phyloP scores from a whole-genome alignment of 2,797 vertebrate species.

The Syndactyla subalaris region DNA sequence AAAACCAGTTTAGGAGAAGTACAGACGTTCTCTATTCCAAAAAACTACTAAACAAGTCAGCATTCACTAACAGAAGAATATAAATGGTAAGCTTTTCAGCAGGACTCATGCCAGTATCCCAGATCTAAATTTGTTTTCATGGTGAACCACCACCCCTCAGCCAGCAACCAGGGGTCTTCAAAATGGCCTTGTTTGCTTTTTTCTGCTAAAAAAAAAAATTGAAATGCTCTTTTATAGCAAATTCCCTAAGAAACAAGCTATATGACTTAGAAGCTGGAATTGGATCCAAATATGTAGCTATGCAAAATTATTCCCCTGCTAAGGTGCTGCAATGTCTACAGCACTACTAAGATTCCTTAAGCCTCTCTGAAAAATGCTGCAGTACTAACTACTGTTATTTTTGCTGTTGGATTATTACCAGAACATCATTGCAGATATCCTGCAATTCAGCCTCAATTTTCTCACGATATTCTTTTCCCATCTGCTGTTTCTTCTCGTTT shows the following conservation, averaged over 20 bases:
- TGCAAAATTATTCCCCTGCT: neutral
- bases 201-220: neutral
- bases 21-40: neutral
- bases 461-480: conserved; percentile 93
- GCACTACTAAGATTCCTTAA: neutral
- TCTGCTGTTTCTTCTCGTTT: conserved; percentile 97
- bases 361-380: conserved; percentile 20
- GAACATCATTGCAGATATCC: conserved; percentile 96
- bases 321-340: neutral
- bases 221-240: neutral
- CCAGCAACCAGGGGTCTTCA: neutral
- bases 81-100: neutral
- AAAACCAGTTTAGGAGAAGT: neutral
- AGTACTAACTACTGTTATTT: conserved; percentile 48
- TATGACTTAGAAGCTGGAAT: neutral
- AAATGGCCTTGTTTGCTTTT: neutral
- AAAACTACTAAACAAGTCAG: neutral
- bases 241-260: neutral
- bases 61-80: neutral
- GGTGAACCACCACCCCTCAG: neutral
- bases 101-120: neutral
- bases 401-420: conserved; percentile 82
- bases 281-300: neutral
- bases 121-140: neutral
- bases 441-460: conserved; percentile 95